Evolutionary conservation across 2,888 invertebrate genomes (phyloP).

Genomic region (Machimus atricapillus): DNA sequence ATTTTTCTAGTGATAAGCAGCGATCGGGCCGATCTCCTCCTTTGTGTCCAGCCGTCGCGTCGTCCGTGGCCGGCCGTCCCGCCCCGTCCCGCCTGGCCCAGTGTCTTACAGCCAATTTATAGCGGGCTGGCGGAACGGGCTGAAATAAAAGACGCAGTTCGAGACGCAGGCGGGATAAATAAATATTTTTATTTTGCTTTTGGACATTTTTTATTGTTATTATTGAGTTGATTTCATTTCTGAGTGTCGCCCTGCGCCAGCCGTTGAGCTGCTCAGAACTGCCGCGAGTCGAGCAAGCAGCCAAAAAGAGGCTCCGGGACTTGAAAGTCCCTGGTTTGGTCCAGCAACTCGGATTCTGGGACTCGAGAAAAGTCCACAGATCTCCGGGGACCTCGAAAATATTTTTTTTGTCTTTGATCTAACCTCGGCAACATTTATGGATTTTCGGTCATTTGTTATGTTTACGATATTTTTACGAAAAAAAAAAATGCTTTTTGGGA

Average conservation of each 20-base stretch:
- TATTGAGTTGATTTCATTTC: slow-evolving; percentile 34
- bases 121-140: neutral
- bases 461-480: slow-evolving; percentile 30
- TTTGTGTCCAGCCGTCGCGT: neutral
- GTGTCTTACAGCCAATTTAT: slow-evolving; percentile 28
- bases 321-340: neutral
- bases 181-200: slow-evolving; percentile 31
- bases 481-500: neutral
- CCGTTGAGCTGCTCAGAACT: neutral
- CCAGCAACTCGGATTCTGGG: neutral
- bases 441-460: slow-evolving; percentile 32
- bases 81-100: neutral
- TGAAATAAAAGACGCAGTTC: neutral
- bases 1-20: slow-evolving; percentile 19
- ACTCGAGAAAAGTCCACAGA: neutral
- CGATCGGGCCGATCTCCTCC: neutral
- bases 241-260: slow-evolving; percentile 8
- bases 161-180: slow-evolving; percentile 8
- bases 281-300: neutral
- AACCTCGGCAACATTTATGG: slow-evolving; percentile 29
- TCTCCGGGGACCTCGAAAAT: neutral
- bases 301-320: neutral
- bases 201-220: slow-evolving; percentile 28
- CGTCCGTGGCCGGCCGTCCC: neutral
- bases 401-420: slow-evolving; percentile 32